These are phyloP conservation scores for Cheilosia scutellata DNA, from an alignment of 2,888 invertebrate genomes.

Conservation along the genomic window DNA sequence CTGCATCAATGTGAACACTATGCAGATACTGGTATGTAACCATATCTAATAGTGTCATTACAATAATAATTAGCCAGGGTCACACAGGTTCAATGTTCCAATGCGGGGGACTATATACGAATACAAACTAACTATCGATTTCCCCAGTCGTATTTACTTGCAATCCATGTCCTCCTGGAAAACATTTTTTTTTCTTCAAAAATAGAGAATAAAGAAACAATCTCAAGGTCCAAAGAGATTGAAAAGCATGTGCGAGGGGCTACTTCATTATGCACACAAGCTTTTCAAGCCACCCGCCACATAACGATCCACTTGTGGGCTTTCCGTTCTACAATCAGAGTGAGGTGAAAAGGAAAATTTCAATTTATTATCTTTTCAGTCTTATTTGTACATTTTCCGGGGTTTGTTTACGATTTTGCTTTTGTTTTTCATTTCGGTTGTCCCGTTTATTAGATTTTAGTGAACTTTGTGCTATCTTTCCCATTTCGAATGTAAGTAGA, in stretches of 20 bases:
- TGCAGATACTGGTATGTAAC: not conserved
- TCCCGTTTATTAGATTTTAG: not conserved
- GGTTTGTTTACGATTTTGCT: constrained; percentile 52
- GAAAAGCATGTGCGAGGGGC: constrained; percentile 30
- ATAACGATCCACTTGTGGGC: constrained; percentile 66
- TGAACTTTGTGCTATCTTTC: not conserved
- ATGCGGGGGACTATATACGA: not conserved
- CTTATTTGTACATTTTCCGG: constrained; percentile 60
- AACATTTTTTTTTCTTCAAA: not conserved
- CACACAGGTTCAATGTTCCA: constrained; percentile 54
- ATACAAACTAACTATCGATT: constrained; percentile 29
- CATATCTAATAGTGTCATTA: not conserved
- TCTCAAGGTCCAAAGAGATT: constrained; percentile 51
- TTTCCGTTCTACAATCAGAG: constrained; percentile 60
- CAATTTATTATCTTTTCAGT: constrained; percentile 67
- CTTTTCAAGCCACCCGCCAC: constrained; percentile 58
- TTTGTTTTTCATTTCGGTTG: constrained; percentile 14
- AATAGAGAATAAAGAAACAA: not conserved
- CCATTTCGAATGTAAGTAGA: constrained; percentile 2
- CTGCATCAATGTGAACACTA: not conserved
- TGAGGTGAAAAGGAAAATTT: constrained; percentile 58
- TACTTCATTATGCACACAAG: constrained; percentile 54
- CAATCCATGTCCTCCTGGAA: constrained; percentile 21
- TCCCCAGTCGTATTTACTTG: not conserved
- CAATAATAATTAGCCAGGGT: constrained; percentile 3